A percentile compares a stretch with the other conserved stretches of the same genome.
phyloP scores from a whole-genome alignment of 1,140 invertebrate genomes.

The Wasmannia auropunctata region DNA sequence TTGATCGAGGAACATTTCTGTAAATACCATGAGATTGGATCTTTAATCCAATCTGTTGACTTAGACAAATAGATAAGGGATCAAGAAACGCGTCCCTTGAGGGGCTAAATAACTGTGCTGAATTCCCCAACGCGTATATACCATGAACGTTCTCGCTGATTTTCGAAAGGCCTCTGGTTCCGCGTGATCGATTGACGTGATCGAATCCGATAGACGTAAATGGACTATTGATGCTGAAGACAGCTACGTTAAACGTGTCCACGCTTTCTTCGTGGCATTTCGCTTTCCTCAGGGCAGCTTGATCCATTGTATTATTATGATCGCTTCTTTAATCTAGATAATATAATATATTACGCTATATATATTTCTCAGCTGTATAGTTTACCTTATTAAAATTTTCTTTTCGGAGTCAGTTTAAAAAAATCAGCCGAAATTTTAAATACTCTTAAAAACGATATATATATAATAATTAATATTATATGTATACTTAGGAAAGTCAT shows the following conservation, averaged over 20 bases:
- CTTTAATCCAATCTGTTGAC: constrained; percentile 1
- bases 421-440: too few relatives aligned
- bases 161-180: constrained; percentile 9
- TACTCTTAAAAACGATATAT: too few relatives aligned
- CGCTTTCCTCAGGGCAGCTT: background rate
- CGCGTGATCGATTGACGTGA: constrained; percentile 26
- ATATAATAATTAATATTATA: too few relatives aligned
- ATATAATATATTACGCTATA: background rate
- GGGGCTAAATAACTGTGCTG: background rate
- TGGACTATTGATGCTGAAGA: constrained; percentile 1
- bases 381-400: background rate
- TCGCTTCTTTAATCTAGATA: background rate
- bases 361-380: background rate
- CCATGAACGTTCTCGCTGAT: background rate
- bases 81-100: background rate
- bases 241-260: background rate
- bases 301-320: background rate
- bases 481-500: too few relatives aligned
- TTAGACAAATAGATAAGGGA: constrained; percentile 1
- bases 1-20: background rate
- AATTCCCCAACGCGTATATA: background rate
- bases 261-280: constrained; percentile 17
- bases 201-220: constrained; percentile 19
- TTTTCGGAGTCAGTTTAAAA: background rate
- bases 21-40: background rate